Evolutionary conservation across 2,113 vertebrate species (phyloP).

Genomic region (Pseudolaguvia tuberculata): DNA sequence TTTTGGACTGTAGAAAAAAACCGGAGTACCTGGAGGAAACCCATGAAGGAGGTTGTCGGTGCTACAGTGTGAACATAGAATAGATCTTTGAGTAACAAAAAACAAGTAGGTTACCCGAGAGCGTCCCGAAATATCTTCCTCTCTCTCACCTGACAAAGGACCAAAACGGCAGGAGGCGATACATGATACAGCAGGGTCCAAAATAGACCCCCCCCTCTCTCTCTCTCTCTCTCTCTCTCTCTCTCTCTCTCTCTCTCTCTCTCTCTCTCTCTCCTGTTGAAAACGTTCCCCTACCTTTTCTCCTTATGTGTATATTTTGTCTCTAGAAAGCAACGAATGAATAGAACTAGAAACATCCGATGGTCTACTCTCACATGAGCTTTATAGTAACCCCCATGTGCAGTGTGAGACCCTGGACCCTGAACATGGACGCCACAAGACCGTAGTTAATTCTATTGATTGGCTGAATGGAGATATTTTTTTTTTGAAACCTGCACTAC

Average conservation of each 20-base stretch:
- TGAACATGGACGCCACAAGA: no score
- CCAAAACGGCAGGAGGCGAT: slow-evolving; percentile 48
- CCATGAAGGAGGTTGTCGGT: background rate
- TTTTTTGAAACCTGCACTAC: background rate
- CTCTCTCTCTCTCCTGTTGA: slow-evolving; percentile 47
- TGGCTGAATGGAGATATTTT: no score
- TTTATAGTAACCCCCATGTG: no score
- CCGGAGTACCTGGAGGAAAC: no score
- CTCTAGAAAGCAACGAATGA: no score
- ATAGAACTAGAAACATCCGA: no score
- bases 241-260: background rate
- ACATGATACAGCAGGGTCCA: slow-evolving; percentile 66
- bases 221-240: background rate
- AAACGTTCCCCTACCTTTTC: slow-evolving; percentile 34
- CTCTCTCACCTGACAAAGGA: slow-evolving; percentile 52
- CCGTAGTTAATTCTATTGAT: no score
- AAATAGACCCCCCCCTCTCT: slow-evolving; percentile 59
- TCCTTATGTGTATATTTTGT: no score
- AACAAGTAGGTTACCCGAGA: slow-evolving; percentile 43
- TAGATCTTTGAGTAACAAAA: background rate
- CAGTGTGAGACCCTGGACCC: no score
- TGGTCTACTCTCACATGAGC: no score
- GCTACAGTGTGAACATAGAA: background rate
- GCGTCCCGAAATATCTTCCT: slow-evolving; percentile 51
- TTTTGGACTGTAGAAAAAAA: no score